Percentiles rank a stretch among this genome's conserved stretches.
These are phyloP conservation scores for Maniola jurtina DNA, from an alignment of 1,140 invertebrate genomes.

Conservation along the genomic window DNA sequence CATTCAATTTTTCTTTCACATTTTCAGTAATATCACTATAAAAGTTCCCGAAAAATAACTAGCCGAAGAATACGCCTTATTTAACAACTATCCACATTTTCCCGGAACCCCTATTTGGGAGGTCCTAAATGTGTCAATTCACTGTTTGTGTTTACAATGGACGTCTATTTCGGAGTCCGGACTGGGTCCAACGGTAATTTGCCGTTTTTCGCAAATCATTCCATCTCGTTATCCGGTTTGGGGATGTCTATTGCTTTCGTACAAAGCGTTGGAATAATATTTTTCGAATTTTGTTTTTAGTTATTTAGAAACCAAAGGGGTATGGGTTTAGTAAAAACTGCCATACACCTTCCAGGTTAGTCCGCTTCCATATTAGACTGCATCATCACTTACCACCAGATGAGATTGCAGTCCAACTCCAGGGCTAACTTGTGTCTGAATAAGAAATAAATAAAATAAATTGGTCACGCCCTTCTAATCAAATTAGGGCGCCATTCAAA, in stretches of 20 bases:
- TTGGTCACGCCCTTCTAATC: not conserved
- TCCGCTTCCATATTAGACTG: no score
- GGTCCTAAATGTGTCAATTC: constrained; percentile 25
- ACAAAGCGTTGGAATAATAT: not conserved
- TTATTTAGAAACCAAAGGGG: no score
- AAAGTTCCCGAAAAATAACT: not conserved
- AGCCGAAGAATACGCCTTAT: constrained; percentile 2
- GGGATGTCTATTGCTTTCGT: constrained; percentile 6
- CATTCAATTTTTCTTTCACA: not conserved
- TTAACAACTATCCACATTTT: not conserved
- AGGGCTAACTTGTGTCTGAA: no score
- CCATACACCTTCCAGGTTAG: no score
- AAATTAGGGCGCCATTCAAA: not conserved
- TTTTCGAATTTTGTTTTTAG: not conserved
- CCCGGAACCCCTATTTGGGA: constrained; percentile 16
- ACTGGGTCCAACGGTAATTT: constrained; percentile 19
- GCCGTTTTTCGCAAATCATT: constrained; percentile 25
- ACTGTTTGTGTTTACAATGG: constrained; percentile 28
- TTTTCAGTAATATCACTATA: not conserved
- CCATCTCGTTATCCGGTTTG: constrained; percentile 11
- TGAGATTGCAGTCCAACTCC: no score
- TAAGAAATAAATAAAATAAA: no score
- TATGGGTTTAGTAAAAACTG: no score
- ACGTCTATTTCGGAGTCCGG: constrained; percentile 16
- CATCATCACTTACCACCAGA: no score